A percentile compares a stretch with the other conserved stretches of the same genome.
phyloP scores from a whole-genome alignment of 1,140 invertebrate genomes.

The Plodia interpunctella region DNA sequence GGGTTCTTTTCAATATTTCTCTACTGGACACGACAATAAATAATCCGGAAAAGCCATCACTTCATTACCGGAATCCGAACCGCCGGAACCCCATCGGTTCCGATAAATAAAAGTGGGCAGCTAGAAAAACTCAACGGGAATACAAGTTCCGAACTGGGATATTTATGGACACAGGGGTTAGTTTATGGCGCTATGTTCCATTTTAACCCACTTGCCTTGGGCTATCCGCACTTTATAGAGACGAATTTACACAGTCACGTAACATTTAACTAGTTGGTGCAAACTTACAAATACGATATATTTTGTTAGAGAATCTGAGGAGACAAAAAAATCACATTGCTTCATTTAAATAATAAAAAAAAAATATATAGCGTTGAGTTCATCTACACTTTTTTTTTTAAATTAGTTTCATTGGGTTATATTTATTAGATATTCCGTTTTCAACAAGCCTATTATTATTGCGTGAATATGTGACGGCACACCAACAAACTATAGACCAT shows the following conservation, averaged over 20 bases:
- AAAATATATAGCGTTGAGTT: too few relatives aligned
- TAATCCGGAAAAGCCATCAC: conserved; percentile 4
- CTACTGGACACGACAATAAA: neutral
- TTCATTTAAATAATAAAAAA: too few relatives aligned
- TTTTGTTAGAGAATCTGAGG: neutral
- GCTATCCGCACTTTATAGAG: conserved; percentile 57
- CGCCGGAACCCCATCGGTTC: conserved; percentile 36
- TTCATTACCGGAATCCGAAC: conserved; percentile 1
- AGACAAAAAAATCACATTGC: too few relatives aligned
- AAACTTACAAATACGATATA: neutral
- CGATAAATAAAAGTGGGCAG: conserved; percentile 63
- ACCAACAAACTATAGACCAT: too few relatives aligned
- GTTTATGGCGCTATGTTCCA: conserved; percentile 67
- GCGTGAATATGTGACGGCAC: too few relatives aligned
- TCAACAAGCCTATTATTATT: too few relatives aligned
- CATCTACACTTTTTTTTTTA: too few relatives aligned
- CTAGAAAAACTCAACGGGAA: conserved; percentile 62
- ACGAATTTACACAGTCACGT: conserved; percentile 33
- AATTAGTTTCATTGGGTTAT: too few relatives aligned
- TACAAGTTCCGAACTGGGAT: conserved; percentile 69
- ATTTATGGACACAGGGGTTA: conserved; percentile 73
- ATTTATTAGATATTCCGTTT: too few relatives aligned
- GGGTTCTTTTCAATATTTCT: neutral
- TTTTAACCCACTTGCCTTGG: conserved; percentile 71
- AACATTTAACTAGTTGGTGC: too few relatives aligned